A percentile compares a stretch with the other conserved stretches of the same genome.
These are phyloP conservation scores for Coreoperca whiteheadi DNA, from an alignment of 2,113 vertebrate genomes.

Conservation along the genomic window DNA sequence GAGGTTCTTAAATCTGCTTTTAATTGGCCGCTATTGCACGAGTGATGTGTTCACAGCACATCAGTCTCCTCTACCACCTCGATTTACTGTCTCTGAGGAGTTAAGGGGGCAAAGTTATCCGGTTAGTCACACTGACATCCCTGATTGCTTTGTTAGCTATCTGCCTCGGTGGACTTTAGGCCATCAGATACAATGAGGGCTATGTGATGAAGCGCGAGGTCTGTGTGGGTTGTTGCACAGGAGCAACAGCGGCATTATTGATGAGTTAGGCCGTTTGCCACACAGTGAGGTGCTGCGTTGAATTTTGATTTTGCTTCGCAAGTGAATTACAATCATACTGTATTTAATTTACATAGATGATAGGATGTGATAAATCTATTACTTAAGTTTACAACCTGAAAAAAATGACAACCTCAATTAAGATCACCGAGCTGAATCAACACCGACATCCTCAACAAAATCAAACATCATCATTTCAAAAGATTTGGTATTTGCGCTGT, in stretches of 20 bases:
- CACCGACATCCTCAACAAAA: not conserved
- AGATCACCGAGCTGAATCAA: no score
- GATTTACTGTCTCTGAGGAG: conserved; percentile 28
- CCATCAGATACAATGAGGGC: conserved; percentile 34
- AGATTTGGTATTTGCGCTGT: not conserved
- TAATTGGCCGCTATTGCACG: conserved; percentile 48
- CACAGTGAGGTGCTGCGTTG: not conserved
- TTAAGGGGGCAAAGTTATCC: not conserved
- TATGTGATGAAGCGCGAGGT: conserved; percentile 17
- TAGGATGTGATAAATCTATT: not conserved
- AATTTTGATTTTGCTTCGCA: not conserved
- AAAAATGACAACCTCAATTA: not conserved
- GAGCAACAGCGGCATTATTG: conserved; percentile 27
- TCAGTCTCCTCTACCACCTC: conserved; percentile 9
- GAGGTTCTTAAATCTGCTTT: conserved; percentile 28
- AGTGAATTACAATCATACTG: not conserved
- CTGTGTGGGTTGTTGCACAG: conserved; percentile 10
- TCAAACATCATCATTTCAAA: not conserved
- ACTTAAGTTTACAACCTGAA: not conserved
- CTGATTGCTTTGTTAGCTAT: conserved; percentile 16
- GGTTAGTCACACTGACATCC: conserved; percentile 25
- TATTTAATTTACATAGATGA: not conserved
- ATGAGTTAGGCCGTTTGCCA: conserved; percentile 5
- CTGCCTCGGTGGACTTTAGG: conserved; percentile 32
- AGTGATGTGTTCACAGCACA: not conserved